Percentiles rank a stretch among this genome's conserved stretches.
phyloP scores from a whole-genome alignment of 2,888 invertebrate genomes.

The Xestia xanthographa region DNA sequence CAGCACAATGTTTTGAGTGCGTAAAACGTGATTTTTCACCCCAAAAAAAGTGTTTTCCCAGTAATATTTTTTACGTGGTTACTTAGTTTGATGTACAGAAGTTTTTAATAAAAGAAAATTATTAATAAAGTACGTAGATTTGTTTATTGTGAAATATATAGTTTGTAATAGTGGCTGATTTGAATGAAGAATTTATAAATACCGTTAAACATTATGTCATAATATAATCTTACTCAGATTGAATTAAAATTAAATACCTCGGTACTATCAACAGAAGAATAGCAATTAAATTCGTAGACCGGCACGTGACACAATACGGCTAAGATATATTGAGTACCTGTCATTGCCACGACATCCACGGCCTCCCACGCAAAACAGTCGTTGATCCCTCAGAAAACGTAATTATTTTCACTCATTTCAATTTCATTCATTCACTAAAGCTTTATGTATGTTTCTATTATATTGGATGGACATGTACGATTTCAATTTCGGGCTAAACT shows the following conservation, averaged over 20 bases:
- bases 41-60: too few relatives aligned
- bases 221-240: not conserved
- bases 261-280: not conserved
- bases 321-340: constrained; percentile 32
- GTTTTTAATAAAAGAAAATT: not conserved
- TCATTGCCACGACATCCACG: constrained; percentile 15
- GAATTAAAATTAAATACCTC: not conserved
- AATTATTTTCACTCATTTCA: constrained; percentile 37
- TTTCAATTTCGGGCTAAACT: constrained; percentile 26
- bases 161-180: not conserved
- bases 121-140: not conserved
- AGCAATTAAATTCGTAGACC: constrained; percentile 1
- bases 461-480: constrained; percentile 25
- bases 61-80: too few relatives aligned
- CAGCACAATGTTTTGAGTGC: too few relatives aligned
- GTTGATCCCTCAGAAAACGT: constrained; percentile 7
- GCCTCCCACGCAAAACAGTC: not conserved
- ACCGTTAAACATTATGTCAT: too few relatives aligned
- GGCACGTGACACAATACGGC: not conserved
- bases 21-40: too few relatives aligned
- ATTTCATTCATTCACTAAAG: constrained; percentile 35
- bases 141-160: not conserved
- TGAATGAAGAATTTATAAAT: not conserved
- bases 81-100: too few relatives aligned
- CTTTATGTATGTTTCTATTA: constrained; percentile 7